These are phyloP conservation scores for Hycleus cichorii DNA, from an alignment of 1,140 invertebrate genomes.

Conservation along the genomic window DNA sequence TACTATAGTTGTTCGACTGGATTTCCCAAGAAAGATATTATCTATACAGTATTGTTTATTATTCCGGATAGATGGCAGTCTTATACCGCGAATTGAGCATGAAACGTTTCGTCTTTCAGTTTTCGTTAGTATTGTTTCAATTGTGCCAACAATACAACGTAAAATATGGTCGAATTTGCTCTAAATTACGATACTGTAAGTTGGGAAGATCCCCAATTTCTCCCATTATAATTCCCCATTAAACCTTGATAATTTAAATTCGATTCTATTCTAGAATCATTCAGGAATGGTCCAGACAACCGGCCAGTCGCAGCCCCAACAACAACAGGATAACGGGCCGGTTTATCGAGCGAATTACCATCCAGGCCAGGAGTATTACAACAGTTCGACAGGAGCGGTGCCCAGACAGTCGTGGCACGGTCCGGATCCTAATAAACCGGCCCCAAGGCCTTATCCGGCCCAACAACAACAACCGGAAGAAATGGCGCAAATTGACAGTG, in stretches of 20 bases:
- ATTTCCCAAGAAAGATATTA: conserved; percentile 26
- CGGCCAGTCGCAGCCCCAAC: conserved; percentile 20
- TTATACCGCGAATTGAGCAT: conserved; percentile 7
- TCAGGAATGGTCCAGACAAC: conserved; percentile 26
- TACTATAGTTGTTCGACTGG: conserved; percentile 19
- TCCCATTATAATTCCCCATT: too few relatives aligned
- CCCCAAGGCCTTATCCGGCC: conserved; percentile 17
- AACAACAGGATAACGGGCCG: conserved; percentile 21
- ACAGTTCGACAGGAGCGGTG: conserved; percentile 31
- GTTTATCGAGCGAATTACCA: conserved; percentile 34
- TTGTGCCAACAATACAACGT: too few relatives aligned
- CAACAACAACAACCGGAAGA: conserved; percentile 15
- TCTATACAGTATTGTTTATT: conserved; percentile 29
- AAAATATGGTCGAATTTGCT: conserved; percentile 35
- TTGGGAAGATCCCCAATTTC: background rate
- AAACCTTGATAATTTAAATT: background rate
- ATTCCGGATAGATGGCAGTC: conserved; percentile 26
- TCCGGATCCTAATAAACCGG: conserved; percentile 16
- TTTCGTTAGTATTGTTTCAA: conserved; percentile 26
- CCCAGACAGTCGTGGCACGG: conserved; percentile 31
- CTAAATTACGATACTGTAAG: conserved; percentile 26
- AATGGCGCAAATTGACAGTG: conserved; percentile 35
- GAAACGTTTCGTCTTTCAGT: conserved; percentile 23
- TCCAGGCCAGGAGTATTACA: conserved; percentile 32
- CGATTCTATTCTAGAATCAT: conserved; percentile 31